Evolutionary conservation across 2,888 invertebrate genomes (phyloP).

Genomic region (Netelia virgata): DNA sequence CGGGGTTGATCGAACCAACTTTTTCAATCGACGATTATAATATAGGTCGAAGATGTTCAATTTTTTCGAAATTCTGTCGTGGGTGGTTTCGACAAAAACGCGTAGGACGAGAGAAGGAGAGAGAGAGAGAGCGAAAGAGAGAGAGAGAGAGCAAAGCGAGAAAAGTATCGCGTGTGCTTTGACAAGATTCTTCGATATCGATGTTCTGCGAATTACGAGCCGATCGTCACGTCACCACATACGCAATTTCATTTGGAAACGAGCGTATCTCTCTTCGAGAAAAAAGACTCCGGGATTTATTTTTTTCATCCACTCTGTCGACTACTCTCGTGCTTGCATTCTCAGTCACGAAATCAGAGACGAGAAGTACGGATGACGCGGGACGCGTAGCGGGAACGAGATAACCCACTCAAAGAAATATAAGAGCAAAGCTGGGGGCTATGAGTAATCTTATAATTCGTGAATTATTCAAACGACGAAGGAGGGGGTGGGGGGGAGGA

Average conservation of each 20-base stretch:
- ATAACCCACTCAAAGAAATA: conserved; percentile 56
- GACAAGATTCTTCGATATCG: conserved; percentile 26
- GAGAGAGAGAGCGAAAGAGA: neutral
- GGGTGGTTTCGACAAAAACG: neutral
- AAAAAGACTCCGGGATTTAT: too few relatives aligned
- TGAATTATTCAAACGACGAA: conserved; percentile 71
- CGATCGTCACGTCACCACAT: neutral
- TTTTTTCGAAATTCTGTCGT: conserved; percentile 1
- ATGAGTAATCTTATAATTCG: conserved; percentile 22
- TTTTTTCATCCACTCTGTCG: too few relatives aligned
- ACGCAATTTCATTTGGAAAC: neutral
- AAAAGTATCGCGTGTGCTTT: conserved; percentile 2
- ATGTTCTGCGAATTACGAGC: neutral
- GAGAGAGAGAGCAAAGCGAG: neutral
- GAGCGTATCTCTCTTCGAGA: too few relatives aligned
- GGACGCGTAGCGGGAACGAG: neutral
- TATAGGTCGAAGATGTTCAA: conserved; percentile 10
- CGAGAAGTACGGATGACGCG: conserved; percentile 22
- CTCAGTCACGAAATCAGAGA: conserved; percentile 32
- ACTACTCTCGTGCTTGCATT: conserved; percentile 32
- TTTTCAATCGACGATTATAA: conserved; percentile 22
- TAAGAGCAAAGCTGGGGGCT: conserved; percentile 32
- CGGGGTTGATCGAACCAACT: neutral
- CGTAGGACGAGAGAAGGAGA: neutral
- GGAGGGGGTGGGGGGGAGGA: conserved; percentile 22